These are phyloP conservation scores for Drosophila pandora DNA, from an alignment of 1,140 invertebrate genomes.

Conservation along the genomic window DNA sequence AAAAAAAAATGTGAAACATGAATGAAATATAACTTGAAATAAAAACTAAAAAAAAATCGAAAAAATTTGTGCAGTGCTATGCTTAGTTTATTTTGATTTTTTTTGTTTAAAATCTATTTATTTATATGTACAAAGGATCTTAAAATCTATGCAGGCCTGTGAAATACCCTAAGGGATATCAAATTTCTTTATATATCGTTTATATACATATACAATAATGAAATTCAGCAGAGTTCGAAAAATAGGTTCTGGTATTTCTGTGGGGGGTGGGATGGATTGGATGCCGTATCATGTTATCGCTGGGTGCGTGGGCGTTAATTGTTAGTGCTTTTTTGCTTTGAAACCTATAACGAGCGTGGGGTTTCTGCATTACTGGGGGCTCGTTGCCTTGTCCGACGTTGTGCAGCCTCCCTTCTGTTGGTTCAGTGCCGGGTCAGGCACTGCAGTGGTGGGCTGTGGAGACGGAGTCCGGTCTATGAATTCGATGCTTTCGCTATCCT, in stretches of 20 bases:
- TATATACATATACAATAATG: slow-evolving; percentile 41
- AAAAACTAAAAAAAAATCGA: slow-evolving; percentile 78
- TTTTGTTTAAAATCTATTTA: slow-evolving; percentile 53
- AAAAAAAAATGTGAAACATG: slow-evolving; percentile 82
- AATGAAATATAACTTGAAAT: slow-evolving; percentile 83
- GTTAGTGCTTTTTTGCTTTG: slow-evolving; percentile 29
- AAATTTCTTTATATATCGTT: slow-evolving; percentile 35
- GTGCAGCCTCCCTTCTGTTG: slow-evolving; percentile 27
- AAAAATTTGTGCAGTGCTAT: slow-evolving; percentile 23
- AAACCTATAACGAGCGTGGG: slow-evolving; percentile 47
- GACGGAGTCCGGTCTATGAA: slow-evolving; percentile 83
- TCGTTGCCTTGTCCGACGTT: slow-evolving; percentile 37
- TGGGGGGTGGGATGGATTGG: background rate
- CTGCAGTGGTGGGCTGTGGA: slow-evolving; percentile 44
- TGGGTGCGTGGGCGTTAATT: slow-evolving; percentile 3
- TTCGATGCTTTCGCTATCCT: slow-evolving; percentile 75
- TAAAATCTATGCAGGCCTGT: slow-evolving; percentile 22
- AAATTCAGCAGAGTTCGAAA: slow-evolving; percentile 48
- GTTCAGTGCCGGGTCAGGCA: slow-evolving; percentile 18
- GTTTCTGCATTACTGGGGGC: slow-evolving; percentile 32
- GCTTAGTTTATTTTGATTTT: slow-evolving; percentile 60
- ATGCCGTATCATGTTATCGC: slow-evolving; percentile 12
- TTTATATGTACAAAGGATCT: slow-evolving; percentile 64
- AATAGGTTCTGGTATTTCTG: slow-evolving; percentile 28
- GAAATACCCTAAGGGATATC: slow-evolving; percentile 47